Evolutionary conservation across 2,113 vertebrate species (phyloP).

Genomic region (Mirza zaza): DNA sequence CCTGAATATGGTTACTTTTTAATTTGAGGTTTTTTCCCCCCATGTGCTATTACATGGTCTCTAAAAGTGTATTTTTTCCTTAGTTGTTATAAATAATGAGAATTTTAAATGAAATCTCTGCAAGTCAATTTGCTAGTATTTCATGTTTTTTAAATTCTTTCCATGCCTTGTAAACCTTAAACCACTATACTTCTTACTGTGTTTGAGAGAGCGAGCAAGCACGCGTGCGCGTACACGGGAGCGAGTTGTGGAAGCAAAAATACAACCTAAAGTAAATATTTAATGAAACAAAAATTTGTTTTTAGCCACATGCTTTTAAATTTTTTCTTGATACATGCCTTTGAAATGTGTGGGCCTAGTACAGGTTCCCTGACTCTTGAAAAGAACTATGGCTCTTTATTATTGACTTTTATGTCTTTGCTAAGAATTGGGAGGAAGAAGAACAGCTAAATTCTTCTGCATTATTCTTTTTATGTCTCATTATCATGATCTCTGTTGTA

Average conservation of each 20-base stretch:
- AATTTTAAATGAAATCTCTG: neutral
- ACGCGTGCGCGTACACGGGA: no score
- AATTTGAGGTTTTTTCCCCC: neutral
- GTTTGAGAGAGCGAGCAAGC: neutral
- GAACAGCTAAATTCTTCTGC: neutral
- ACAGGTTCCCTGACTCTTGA: neutral
- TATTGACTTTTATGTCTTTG: neutral
- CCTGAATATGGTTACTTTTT: neutral
- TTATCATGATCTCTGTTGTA: neutral
- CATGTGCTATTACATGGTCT: neutral
- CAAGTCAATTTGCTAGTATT: neutral
- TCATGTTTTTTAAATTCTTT: neutral
- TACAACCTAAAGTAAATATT: neutral
- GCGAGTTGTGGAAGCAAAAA: neutral
- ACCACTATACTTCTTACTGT: neutral
- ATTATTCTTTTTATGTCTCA: neutral
- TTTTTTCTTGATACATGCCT: neutral
- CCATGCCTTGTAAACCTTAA: neutral
- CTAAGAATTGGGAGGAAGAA: neutral
- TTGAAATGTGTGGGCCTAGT: neutral
- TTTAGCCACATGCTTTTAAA: neutral
- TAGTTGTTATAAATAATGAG: neutral
- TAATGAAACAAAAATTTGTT: neutral
- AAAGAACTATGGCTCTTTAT: neutral
- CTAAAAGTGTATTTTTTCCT: neutral